These are phyloP conservation scores for Triops cancriformis DNA, from an alignment of 1,140 invertebrate species.

Conservation along the genomic window DNA sequence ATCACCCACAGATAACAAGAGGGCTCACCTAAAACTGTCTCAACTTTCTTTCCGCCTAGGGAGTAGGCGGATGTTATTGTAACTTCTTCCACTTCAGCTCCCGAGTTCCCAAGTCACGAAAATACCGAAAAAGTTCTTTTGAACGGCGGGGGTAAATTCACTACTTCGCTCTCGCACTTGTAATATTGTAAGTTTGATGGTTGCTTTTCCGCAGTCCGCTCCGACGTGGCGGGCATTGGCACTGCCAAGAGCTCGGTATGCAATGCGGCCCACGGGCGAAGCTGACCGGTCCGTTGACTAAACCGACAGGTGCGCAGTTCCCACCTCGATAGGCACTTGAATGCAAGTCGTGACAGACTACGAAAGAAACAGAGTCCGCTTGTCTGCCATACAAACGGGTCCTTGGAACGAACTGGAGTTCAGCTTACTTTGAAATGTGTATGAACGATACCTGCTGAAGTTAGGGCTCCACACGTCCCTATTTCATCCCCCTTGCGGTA, in stretches of 20 bases:
- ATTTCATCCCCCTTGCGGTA: constrained; percentile 4
- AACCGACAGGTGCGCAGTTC: constrained; percentile 2
- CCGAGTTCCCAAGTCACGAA: background rate
- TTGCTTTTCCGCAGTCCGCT: background rate
- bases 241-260: background rate
- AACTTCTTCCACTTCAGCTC: background rate
- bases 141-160: background rate
- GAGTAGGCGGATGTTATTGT: background rate
- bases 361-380: background rate
- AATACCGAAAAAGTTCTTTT: background rate
- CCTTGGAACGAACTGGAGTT: background rate
- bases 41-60: background rate
- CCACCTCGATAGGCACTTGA: background rate
- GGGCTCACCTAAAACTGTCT: background rate
- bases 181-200: background rate
- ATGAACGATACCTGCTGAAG: background rate
- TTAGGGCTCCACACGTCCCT: background rate
- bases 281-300: background rate
- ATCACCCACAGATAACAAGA: background rate
- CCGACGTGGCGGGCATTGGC: background rate
- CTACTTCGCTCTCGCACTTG: no score
- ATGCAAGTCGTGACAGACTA: background rate
- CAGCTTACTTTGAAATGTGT: background rate
- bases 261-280: background rate
- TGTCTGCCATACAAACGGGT: background rate